A percentile compares a stretch with the other conserved stretches of the same genome.
phyloP scores from a whole-genome alignment of 53 echinoderm and acorn worm genomes.

The Glandiceps talaboti region DNA sequence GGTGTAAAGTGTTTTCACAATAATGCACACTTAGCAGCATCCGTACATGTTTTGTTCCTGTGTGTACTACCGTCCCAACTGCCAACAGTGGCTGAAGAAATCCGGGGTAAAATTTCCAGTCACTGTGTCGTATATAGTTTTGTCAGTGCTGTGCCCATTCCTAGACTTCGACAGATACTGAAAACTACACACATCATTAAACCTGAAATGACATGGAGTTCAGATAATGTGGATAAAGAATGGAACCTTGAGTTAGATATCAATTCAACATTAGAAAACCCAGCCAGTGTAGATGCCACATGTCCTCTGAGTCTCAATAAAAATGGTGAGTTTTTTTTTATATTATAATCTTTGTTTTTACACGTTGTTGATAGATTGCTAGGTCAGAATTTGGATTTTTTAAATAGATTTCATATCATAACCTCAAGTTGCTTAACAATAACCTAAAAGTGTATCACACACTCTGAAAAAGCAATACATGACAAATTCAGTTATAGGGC shows the following conservation, averaged over 20 bases:
- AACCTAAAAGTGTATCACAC: too few relatives aligned
- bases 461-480: too few relatives aligned
- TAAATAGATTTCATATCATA: too few relatives aligned
- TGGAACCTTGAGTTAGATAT: slow-evolving; percentile 76
- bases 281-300: slow-evolving; percentile 67
- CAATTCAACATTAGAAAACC: slow-evolving; percentile 65
- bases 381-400: too few relatives aligned
- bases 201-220: slow-evolving; percentile 55
- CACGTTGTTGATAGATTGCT: too few relatives aligned
- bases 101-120: slow-evolving; percentile 34
- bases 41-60: slow-evolving; percentile 61
- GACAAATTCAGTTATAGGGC: too few relatives aligned
- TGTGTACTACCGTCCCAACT: slow-evolving; percentile 92
- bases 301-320: slow-evolving; percentile 50
- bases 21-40: slow-evolving; percentile 46
- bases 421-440: too few relatives aligned
- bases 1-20: slow-evolving; percentile 68
- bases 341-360: too few relatives aligned
- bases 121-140: slow-evolving; percentile 70
- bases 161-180: slow-evolving; percentile 44
- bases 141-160: slow-evolving; percentile 70
- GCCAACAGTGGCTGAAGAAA: slow-evolving; percentile 56
- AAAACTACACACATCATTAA: slow-evolving; percentile 39
- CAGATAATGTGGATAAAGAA: slow-evolving; percentile 13
- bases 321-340: slow-evolving; percentile 23